These are phyloP conservation scores for Schizaphis graminum DNA, from an alignment of 2,888 invertebrate species.

Conservation along the genomic window DNA sequence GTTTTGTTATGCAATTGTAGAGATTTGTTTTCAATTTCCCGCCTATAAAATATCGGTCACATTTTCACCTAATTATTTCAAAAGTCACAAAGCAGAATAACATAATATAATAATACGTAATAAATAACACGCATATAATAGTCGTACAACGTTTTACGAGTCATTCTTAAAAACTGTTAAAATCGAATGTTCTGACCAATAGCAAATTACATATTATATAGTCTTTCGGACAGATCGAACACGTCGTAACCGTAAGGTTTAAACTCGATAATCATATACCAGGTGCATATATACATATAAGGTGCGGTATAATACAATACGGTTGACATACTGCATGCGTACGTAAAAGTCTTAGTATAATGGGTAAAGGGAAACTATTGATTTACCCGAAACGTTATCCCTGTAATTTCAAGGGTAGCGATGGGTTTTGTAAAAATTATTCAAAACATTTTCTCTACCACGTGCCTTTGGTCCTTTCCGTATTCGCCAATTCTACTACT, in stretches of 20 bases:
- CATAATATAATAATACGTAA: not conserved
- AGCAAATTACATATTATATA: not conserved
- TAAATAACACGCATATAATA: not conserved
- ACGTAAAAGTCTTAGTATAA: not conserved
- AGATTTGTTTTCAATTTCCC: not conserved
- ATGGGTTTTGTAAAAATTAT: constrained; percentile 44
- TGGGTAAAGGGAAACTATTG: constrained; percentile 17
- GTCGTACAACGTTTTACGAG: not conserved
- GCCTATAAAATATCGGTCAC: not conserved
- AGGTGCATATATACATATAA: not conserved
- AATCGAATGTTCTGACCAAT: not conserved
- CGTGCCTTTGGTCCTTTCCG: not conserved
- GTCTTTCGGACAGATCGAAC: not conserved
- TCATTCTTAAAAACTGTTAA: not conserved
- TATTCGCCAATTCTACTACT: not conserved
- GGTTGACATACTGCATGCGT: not conserved
- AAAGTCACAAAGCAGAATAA: not conserved
- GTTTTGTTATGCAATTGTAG: not conserved
- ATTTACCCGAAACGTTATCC: constrained; percentile 19
- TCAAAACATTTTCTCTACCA: constrained; percentile 29
- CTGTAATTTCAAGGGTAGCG: constrained; percentile 32
- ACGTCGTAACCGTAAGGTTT: not conserved
- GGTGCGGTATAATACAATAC: not conserved
- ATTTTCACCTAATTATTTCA: not conserved
- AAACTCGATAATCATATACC: not conserved